These are phyloP conservation scores for Daubentonia madagascariensis DNA, from an alignment of 2,113 vertebrate species.

Conservation along the genomic window DNA sequence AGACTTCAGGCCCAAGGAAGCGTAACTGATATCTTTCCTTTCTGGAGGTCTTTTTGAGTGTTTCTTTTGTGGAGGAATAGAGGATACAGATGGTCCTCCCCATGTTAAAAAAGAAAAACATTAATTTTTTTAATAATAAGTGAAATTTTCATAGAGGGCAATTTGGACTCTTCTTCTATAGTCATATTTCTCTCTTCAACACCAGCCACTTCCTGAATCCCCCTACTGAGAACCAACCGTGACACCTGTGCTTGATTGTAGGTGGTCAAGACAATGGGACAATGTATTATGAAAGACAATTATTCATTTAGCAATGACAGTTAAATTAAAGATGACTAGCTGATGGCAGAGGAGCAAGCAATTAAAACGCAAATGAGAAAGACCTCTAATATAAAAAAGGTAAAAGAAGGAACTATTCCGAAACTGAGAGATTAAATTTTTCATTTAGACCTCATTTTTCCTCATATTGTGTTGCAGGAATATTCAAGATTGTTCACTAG, in stretches of 20 bases:
- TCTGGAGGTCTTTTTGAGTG: neutral
- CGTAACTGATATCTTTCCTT: neutral
- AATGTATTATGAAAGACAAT: neutral
- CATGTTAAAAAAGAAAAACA: neutral
- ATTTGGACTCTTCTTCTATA: neutral
- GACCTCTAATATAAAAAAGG: neutral
- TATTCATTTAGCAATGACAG: neutral
- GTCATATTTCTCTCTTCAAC: neutral
- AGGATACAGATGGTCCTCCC: neutral
- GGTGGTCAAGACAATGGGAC: neutral
- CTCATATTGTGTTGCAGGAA: neutral
- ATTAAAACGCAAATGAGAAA: constrained; percentile 13
- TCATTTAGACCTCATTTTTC: constrained; percentile 39
- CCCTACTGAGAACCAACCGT: neutral
- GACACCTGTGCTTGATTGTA: neutral
- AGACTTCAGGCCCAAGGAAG: neutral
- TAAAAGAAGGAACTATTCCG: neutral
- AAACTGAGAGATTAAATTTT: neutral
- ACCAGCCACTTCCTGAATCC: neutral
- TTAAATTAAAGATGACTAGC: neutral
- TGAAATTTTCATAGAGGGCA: neutral
- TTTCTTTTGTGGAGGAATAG: neutral
- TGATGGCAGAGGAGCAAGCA: neutral
- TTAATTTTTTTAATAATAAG: neutral
- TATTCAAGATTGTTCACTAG: neutral